phyloP scores from a whole-genome alignment of 2,113 vertebrate species.

The Dinomys branickii region DNA sequence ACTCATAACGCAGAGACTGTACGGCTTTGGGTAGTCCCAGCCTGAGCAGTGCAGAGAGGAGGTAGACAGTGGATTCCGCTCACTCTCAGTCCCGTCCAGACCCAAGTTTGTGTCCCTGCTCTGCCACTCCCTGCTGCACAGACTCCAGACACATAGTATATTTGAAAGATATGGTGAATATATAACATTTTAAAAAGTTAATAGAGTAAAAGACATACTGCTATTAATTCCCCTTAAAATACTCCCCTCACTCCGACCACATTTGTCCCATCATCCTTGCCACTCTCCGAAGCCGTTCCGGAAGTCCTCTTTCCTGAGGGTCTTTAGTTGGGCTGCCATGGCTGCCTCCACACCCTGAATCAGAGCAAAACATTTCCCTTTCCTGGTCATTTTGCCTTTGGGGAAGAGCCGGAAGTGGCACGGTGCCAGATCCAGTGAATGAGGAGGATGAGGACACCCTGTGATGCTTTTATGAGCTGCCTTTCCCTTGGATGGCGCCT shows the following conservation, averaged over 20 bases:
- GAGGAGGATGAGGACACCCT: neutral
- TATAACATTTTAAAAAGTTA: neutral
- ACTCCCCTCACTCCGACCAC: neutral
- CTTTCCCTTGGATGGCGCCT: neutral
- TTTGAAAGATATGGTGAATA: neutral
- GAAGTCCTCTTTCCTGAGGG: neutral
- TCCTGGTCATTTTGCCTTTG: neutral
- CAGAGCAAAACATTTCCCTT: neutral
- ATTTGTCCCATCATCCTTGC: neutral
- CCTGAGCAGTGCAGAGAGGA: no score
- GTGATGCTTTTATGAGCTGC: neutral
- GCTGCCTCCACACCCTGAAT: neutral
- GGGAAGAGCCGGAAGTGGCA: neutral
- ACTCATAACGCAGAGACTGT: rapidly evolving
- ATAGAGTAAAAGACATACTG: neutral
- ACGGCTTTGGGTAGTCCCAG: neutral
- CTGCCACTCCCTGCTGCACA: neutral
- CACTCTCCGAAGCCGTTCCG: neutral
- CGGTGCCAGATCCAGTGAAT: neutral
- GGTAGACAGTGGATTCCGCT: rapidly evolving
- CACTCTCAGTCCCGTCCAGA: neutral
- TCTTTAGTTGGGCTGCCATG: neutral
- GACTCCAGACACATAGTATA: neutral
- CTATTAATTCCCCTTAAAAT: neutral
- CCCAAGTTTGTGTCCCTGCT: neutral